phyloP scores from a whole-genome alignment of 2,797 vertebrate genomes.

The Pipistrellus nathusii region DNA sequence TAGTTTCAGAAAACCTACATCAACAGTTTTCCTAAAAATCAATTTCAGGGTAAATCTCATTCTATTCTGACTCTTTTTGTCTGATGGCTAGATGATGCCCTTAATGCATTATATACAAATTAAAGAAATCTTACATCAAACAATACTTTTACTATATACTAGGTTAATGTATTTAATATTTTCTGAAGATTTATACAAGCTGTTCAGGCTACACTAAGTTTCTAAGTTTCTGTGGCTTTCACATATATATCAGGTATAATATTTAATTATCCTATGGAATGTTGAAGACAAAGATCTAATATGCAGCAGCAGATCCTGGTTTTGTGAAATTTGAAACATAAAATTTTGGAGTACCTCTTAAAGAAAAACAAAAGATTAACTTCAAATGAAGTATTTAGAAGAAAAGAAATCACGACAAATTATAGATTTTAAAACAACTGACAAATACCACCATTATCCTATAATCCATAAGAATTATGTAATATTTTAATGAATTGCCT shows the following conservation, averaged over 20 bases:
- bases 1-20: not conserved
- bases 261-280: not conserved
- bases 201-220: not conserved
- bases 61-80: not conserved
- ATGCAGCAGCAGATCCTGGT: not conserved
- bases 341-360: constrained; percentile 1
- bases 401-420: constrained; percentile 27
- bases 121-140: constrained; percentile 29
- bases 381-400: constrained; percentile 1
- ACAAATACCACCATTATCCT: not conserved
- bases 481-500: not conserved
- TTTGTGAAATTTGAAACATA: not conserved
- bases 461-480: not conserved
- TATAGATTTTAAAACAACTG: not conserved
- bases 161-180: constrained; percentile 17
- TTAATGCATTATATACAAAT: not conserved
- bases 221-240: not conserved
- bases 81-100: not conserved
- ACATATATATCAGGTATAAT: not conserved
- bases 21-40: not conserved
- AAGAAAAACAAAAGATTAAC: constrained; percentile 15
- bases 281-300: not conserved
- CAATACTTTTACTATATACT: constrained; percentile 1
- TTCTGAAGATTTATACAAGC: constrained; percentile 11
- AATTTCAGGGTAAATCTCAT: constrained; percentile 17